Base-by-base conservation (phyloP, 2,113 vertebrate species). In the Istiophorus platypterus region DNA sequence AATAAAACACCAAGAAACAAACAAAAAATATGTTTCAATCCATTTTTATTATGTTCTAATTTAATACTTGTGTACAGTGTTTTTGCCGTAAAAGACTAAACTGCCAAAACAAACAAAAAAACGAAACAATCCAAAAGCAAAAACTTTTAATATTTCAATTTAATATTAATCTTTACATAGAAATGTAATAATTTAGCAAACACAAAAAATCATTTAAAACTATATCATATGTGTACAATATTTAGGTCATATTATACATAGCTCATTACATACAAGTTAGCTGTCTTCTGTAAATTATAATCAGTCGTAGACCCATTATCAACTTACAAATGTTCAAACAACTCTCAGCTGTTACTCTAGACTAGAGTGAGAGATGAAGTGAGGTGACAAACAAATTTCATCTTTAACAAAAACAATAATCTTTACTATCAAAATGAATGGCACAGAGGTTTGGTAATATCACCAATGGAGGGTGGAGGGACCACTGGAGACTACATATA, bases 131-230 rank as follows among this genome's bases (percentile, higher is more conserved):
- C 17, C 17, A 78, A 51, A 58, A 74, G 64, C 27, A 64, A 61
- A 56, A 56, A 29, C 18, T 11, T 72, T 22, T 42, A 34, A 62
- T 87, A 77, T 61, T 62, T 81, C 17, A 85, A 65, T 90, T 88
- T 75, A 87, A 88, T 90, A 58, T 56, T 39, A 9, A 39, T 54
- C 27, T 84, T 80, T 47, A 73, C 67, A 75, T 47, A 79, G 6
- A 79, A 18, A 20, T 68, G 64, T n/a, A 82, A 92, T 90, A 88
- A 83, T 72, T 91, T 85, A 91, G 0, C 67, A 86, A 78, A 54
- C 58, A 87, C n/a, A 73, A 75, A 77, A 34, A 83, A 80, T n/a
- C 74, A 18, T 76, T 67, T 65, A 52, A 69, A 75, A 88, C 76
- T 57, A 31, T 67, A 64, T 24, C 13, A 80, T 31, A 70, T 20